These are phyloP conservation scores for Psilanteris sp. DNA, from an alignment of 1,140 invertebrate species.

Conservation along the genomic window DNA sequence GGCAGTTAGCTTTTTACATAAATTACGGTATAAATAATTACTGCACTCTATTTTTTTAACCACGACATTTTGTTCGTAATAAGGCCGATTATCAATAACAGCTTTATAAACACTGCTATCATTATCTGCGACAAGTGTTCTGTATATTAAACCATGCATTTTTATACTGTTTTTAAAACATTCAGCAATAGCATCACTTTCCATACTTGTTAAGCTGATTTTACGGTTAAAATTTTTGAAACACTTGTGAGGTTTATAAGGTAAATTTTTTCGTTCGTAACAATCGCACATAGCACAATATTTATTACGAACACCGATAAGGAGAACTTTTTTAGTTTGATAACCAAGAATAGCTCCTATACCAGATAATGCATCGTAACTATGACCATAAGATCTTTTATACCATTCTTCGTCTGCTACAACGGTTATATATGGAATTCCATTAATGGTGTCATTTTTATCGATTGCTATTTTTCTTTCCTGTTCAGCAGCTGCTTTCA, in stretches of 20 bases:
- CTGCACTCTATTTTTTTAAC: slow-evolving; percentile 13
- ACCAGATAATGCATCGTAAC: slow-evolving; percentile 66
- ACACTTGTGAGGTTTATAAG: not conserved
- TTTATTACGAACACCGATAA: slow-evolving; percentile 67
- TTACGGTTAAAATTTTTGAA: not conserved
- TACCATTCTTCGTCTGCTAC: slow-evolving; percentile 52
- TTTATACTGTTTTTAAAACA: slow-evolving; percentile 68
- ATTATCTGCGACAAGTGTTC: slow-evolving; percentile 75
- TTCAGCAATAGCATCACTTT: slow-evolving; percentile 73
- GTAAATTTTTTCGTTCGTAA: slow-evolving; percentile 14
- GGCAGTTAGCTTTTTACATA: not conserved
- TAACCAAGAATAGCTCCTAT: too few species aligned
- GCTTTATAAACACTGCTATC: slow-evolving; percentile 73
- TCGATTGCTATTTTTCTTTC: slow-evolving; percentile 5
- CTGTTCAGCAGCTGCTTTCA: slow-evolving; percentile 5
- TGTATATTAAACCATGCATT: slow-evolving; percentile 26
- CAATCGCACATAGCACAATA: slow-evolving; percentile 63
- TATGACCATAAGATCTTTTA: slow-evolving; percentile 65
- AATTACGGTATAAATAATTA: slow-evolving; percentile 5
- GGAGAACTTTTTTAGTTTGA: slow-evolving; percentile 55
- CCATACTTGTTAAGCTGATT: slow-evolving; percentile 72
- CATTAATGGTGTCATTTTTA: too few species aligned
- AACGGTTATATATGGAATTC: not conserved
- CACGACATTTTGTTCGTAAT: not conserved
- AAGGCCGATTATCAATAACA: slow-evolving; percentile 2